Conservation (phyloP, 2,797 vertebrate species). For the Microhierax caerulescens region DNA sequence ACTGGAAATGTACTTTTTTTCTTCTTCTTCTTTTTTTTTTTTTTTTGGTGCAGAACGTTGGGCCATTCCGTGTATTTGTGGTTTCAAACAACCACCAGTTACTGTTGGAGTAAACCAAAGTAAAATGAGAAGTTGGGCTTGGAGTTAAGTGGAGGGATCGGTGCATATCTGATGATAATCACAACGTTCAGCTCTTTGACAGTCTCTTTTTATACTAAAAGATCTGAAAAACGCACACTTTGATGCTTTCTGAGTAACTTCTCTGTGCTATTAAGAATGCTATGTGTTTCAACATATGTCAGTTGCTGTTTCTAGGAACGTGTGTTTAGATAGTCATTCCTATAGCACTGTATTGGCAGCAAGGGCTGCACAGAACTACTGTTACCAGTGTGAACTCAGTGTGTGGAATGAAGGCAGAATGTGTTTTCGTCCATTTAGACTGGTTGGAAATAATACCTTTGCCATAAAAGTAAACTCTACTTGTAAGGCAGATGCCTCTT, state of each 20-base stretch:
- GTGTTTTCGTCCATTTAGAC: background rate
- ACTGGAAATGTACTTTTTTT: background rate
- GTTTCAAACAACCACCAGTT: background rate
- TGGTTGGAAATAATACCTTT: background rate
- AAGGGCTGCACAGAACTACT: rapidly evolving
- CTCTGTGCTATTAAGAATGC: background rate
- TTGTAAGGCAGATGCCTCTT: background rate
- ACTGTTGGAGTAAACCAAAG: background rate
- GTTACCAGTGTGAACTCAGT: background rate
- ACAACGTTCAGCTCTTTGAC: background rate
- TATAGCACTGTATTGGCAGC: background rate
- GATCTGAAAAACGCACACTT: background rate
- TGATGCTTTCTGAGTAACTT: background rate
- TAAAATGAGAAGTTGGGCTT: background rate
- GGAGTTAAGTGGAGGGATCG: background rate
- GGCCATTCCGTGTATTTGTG: background rate
- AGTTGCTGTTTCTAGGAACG: background rate
- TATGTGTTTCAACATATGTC: rapidly evolving
- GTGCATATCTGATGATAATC: background rate
- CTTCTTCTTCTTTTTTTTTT: background rate
- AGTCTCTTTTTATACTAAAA: background rate
- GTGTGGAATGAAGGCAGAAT: background rate
- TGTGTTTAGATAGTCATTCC: background rate
- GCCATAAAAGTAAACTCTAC: background rate
- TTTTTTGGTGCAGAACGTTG: background rate